Evolutionary conservation across 2,797 vertebrate species (phyloP), one percentile per base, ranked within the genome.

Genomic region (Tragopan temminckii): DNA sequence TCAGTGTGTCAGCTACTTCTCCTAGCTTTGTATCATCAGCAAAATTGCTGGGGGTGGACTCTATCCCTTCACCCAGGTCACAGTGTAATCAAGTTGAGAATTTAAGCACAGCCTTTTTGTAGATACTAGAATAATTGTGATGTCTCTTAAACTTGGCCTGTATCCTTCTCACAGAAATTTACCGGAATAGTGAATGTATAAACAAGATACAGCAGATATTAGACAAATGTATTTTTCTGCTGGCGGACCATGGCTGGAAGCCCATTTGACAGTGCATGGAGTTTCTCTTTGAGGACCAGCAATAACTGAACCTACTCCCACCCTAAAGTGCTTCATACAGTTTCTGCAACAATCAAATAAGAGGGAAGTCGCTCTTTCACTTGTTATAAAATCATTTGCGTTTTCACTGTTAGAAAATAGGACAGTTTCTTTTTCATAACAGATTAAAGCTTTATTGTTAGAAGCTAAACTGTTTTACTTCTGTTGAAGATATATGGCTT

Each of bases 151-250:
- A 76, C 53, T 68, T 58, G 20, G 31, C 17, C 43, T 48, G 2
- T 38, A 53, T 3, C 4, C 7, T 71, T 77, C 25, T 29, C 24
- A 50, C 21, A 11, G 25, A 69, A 57, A 53, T 38, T 24, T 57
- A 0, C 13, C 36, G 12, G 40, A 74, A 11, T 42, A 38, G 6
- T 40, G 42, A 12, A 4, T 29, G 1, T 43, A 4, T 36, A 2
- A 11, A 15, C 31, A 31, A 67, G 23, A 53, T 21, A 48, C 0
- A 4, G 43, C 23, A 72, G 55, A 52, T 35, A 20, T 52, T 67
- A 72, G 36, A 13, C 2, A 46, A 40, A 27, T 13, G 11, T 62
- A 5, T 4, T n/a, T 43, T 72, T 72, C 13, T 46, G 14, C 76
- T 80, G 10, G 25, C 36, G 25, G 76, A 16, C 11, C 5, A 0